Percentiles rank a stretch among this genome's conserved stretches.
Evolutionary conservation across 2,797 vertebrate genomes (phyloP).

Genomic region (Sebastes iracundus): DNA sequence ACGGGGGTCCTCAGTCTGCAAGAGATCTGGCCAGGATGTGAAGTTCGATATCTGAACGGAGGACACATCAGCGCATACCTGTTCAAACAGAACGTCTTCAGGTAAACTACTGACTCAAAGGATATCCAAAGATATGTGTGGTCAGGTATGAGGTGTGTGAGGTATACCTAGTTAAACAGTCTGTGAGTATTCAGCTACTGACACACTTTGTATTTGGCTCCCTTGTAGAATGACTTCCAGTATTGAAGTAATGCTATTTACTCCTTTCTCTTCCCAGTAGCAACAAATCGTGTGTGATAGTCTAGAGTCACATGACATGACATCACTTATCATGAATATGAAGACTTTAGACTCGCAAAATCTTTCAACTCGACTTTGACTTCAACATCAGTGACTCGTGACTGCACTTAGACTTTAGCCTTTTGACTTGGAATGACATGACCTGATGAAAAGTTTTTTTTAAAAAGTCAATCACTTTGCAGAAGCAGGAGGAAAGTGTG

Average conservation of each 20-base stretch:
- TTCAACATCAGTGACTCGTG: background rate
- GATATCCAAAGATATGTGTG: background rate
- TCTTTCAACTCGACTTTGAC: background rate
- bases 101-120: conserved; percentile 75
- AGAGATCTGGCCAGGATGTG: conserved; percentile 98
- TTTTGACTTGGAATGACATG: background rate
- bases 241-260: background rate
- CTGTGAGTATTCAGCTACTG: background rate
- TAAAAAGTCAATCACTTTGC: background rate
- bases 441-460: background rate
- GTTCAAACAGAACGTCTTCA: conserved; percentile 96
- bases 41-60: conserved; percentile 93
- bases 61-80: conserved; percentile 97
- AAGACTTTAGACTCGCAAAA: background rate
- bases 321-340: background rate
- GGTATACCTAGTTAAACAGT: background rate
- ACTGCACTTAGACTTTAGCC: background rate
- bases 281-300: background rate
- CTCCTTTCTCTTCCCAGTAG: background rate
- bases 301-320: background rate
- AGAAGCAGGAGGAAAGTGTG: background rate
- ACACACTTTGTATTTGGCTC: background rate
- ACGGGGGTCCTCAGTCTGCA: conserved; percentile 93
- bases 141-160: background rate
- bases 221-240: background rate